Conservation (phyloP, 2,113 vertebrate species). For the Gymnarchus niloticus region DNA sequence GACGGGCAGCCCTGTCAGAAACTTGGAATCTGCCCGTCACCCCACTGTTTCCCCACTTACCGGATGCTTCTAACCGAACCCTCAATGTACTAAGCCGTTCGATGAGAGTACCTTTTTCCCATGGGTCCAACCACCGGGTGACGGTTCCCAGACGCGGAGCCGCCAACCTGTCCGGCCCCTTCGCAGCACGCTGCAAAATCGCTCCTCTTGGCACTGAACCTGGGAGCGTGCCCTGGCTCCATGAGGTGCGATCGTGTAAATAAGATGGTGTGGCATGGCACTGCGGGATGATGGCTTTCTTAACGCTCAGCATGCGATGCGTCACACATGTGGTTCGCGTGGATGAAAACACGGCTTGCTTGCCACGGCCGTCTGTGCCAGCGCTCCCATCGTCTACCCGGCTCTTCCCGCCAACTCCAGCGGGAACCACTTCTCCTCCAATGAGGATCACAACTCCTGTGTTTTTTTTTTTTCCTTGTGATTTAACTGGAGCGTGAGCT, state of each 20-base stretch:
- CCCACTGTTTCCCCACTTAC: not conserved
- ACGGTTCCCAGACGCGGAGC: not conserved
- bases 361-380: not conserved
- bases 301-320: slow-evolving; percentile 2
- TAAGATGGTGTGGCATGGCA: not conserved
- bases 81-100: not conserved
- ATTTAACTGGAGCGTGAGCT: not conserved
- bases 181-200: not conserved
- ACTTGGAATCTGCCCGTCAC: not conserved
- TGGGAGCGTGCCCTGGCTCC: not conserved
- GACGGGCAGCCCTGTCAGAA: not conserved
- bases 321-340: not conserved
- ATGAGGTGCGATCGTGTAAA: not conserved
- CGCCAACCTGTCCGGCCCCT: not conserved
- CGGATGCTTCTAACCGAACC: not conserved
- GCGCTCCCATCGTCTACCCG: not conserved
- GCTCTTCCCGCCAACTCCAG: not conserved
- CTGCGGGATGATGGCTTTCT: not conserved
- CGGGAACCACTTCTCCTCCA: not conserved
- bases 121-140: not conserved
- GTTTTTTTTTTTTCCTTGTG: not conserved
- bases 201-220: not conserved
- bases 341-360: not conserved
- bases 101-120: not conserved
- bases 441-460: not conserved